phyloP scores from a whole-genome alignment of 2,888 invertebrate genomes.

The Cecidostiba fungosa region DNA sequence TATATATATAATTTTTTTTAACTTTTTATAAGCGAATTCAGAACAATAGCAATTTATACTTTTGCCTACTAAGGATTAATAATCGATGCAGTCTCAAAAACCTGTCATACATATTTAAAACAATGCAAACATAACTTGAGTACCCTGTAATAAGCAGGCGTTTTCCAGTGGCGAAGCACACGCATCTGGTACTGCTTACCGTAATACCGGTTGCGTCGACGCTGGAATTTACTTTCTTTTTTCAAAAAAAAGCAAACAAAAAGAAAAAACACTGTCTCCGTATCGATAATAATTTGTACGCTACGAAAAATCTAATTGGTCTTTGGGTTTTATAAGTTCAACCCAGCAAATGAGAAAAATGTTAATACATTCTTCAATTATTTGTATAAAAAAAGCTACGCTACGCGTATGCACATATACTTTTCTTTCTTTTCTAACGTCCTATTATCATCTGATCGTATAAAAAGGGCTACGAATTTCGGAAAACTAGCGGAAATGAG shows the following conservation, averaged over 20 bases:
- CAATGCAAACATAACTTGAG: slow-evolving; percentile 74
- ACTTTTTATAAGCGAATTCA: slow-evolving; percentile 59
- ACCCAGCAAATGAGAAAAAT: slow-evolving; percentile 44
- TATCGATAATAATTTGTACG: slow-evolving; percentile 74
- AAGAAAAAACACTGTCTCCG: slow-evolving; percentile 69
- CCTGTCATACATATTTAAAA: slow-evolving; percentile 70
- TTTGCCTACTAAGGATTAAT: slow-evolving; percentile 64
- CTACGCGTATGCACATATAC: slow-evolving; percentile 52
- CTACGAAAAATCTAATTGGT: slow-evolving; percentile 73
- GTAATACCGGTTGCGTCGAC: slow-evolving; percentile 5
- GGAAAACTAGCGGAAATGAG: slow-evolving; percentile 32
- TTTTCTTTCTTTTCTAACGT: slow-evolving; percentile 21
- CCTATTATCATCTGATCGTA: slow-evolving; percentile 51
- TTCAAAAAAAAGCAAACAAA: slow-evolving; percentile 52
- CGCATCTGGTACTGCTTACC: neutral
- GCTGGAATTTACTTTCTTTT: slow-evolving; percentile 57
- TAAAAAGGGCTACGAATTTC: slow-evolving; percentile 39
- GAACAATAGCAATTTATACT: slow-evolving; percentile 57
- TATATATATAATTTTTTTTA: slow-evolving; percentile 61
- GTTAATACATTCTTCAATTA: slow-evolving; percentile 35
- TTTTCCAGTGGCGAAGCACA: slow-evolving; percentile 54
- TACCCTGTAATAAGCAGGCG: slow-evolving; percentile 75
- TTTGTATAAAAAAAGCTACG: slow-evolving; percentile 52
- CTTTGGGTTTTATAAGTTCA: slow-evolving; percentile 73
- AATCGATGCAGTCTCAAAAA: slow-evolving; percentile 63